Evolutionary conservation across 1,140 invertebrate genomes (phyloP).

Genomic region (Calliphora vicina): DNA sequence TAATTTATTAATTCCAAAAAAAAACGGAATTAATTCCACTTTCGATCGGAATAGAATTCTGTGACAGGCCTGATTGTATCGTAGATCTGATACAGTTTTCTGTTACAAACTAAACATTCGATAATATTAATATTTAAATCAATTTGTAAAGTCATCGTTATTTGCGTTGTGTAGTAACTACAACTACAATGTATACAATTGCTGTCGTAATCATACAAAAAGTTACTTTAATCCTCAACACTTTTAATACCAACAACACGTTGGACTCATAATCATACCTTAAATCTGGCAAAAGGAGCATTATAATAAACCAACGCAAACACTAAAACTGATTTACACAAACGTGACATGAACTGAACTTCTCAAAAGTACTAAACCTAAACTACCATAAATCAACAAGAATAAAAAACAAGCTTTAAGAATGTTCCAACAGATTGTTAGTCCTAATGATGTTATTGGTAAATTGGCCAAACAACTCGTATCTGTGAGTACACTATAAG

Average conservation of each 20-base stretch:
- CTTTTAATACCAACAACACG: neutral
- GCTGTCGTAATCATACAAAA: neutral
- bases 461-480: no score
- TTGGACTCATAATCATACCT: neutral
- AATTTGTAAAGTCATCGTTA: no score
- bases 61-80: no score
- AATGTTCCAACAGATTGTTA: neutral
- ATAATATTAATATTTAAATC: no score
- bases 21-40: no score
- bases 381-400: neutral
- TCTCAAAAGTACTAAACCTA: constrained; percentile 1
- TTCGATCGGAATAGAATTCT: no score
- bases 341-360: constrained; percentile 36
- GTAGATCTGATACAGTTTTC: no score
- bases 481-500: no score
- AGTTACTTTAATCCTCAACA: neutral
- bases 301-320: neutral
- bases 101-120: no score
- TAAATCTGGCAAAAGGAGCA: neutral
- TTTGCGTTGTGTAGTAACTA: no score
- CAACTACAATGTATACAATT: neutral
- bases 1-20: no score
- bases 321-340: constrained; percentile 38
- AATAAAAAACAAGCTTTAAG: neutral
- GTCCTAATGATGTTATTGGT: neutral